Evolutionary conservation across 2,113 vertebrate species (phyloP), one percentile per base, ranked within the genome.

Genomic region (Verasper variegatus): DNA sequence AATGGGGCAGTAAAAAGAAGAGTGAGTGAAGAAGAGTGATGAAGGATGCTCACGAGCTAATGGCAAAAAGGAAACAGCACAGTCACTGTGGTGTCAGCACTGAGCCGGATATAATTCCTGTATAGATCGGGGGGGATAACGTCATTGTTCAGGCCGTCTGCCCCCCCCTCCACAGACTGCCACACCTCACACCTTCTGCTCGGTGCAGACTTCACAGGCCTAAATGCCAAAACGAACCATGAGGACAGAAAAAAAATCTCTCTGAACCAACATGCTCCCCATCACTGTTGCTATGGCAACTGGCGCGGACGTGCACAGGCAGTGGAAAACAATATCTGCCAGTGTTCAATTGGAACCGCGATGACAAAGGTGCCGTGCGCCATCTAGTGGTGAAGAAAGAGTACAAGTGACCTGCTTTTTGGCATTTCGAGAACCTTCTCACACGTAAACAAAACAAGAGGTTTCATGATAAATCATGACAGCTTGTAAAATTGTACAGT

Each of bases 281-380:
- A 84, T 80, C 80, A 27, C 71, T 85, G 92, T 94, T 92, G 66
- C 92, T 60, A 95, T 94, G 88, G 92, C 59, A 91, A 94, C 94
- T 84, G 85, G 27, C 20, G 51, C 75, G 80, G 82, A 84, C 61
- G 78, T 65, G 78, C 82, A 76, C 74, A 15, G 24, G 65, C 71
- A 40, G 61, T 72, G 70, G 67, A 68, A 73, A 83, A 87, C 66
- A 78, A 76, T 78, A 75, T 83, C 81, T 84, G 64, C 64, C 74
- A 14, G 54, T 78, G 40, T 51, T 74, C 23, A 51, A 40, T 17
- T 24, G 10, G 10, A 81, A 55, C 68, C 18, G 56, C 55, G 5
- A 24, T 55, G 55, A 76, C 61, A 65, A 69, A 68, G 85, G 82
- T 59, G 47, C 63, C 55, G 37, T 76, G 61, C 68, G 11, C 80